A percentile compares a stretch with the other conserved stretches of the same genome.
These are phyloP conservation scores for Karalla daura DNA, from an alignment of 2,797 vertebrate species.

Conservation along the genomic window DNA sequence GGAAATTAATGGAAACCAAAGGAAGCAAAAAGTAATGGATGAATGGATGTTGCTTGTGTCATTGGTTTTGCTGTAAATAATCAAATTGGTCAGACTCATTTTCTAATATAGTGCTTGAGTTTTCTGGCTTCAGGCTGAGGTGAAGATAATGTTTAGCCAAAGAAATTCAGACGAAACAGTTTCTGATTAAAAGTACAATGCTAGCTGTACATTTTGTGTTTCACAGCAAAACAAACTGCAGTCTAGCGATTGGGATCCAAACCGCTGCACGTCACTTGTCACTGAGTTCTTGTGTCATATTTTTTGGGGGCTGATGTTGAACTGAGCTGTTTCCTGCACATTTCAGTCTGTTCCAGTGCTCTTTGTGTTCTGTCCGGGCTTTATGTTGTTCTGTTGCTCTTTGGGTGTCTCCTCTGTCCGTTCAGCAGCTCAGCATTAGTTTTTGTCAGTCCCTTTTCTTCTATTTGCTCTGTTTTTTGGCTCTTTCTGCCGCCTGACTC, in stretches of 20 bases:
- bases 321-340: slow-evolving; percentile 14
- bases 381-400: slow-evolving; percentile 18
- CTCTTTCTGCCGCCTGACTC: slow-evolving; percentile 41
- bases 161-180: too few species aligned
- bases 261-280: neutral
- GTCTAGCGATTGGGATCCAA: neutral
- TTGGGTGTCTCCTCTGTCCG: slow-evolving; percentile 14
- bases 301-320: neutral
- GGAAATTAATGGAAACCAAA: neutral
- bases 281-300: neutral
- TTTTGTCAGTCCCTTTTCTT: slow-evolving; percentile 12
- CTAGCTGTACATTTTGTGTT: neutral
- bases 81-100: too few species aligned
- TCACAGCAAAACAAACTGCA: neutral
- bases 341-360: slow-evolving; percentile 5
- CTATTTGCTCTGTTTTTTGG: slow-evolving; percentile 39
- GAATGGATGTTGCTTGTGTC: too few species aligned
- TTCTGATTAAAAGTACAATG: neutral
- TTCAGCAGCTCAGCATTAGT: slow-evolving; percentile 30
- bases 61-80: too few species aligned
- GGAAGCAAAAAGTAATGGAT: neutral
- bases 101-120: too few species aligned
- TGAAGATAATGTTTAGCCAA: too few species aligned
- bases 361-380: slow-evolving; percentile 1
- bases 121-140: too few species aligned